Evolutionary conservation across 2,113 vertebrate species (phyloP).

Genomic region (Grammomys dolichurus): DNA sequence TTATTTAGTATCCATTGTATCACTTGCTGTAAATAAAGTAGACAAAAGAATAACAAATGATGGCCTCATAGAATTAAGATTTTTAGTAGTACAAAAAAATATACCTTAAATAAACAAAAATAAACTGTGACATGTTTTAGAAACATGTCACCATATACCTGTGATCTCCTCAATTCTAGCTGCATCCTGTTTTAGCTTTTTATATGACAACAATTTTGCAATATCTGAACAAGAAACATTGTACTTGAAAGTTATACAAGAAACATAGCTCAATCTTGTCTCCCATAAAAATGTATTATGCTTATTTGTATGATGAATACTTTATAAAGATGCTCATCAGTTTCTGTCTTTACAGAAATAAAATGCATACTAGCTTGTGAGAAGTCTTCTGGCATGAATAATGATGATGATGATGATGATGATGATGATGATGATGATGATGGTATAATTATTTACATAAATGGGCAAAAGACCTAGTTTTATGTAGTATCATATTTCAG

Average conservation of each 20-base stretch:
- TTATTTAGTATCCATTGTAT: neutral
- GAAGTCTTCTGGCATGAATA: neutral
- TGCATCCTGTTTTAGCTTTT: neutral
- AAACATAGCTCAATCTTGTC: neutral
- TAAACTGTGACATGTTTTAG: neutral
- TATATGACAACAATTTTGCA: neutral
- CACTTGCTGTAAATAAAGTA: neutral
- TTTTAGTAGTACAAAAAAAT: neutral
- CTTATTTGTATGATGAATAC: neutral
- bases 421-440: too few species aligned
- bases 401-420: too few species aligned
- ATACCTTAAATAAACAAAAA: neutral
- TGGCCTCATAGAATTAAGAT: neutral
- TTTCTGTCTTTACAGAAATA: neutral
- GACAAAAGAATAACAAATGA: neutral
- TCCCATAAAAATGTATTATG: neutral
- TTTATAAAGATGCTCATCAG: neutral
- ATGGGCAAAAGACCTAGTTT: slow-evolving; percentile 20
- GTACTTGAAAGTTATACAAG: too few species aligned
- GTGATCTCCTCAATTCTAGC: neutral
- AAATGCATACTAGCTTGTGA: neutral
- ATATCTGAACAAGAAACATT: neutral
- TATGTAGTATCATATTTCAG: slow-evolving; percentile 24
- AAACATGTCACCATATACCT: neutral
- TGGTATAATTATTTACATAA: slow-evolving; percentile 15